Base-by-base conservation (phyloP, 2,113 vertebrate genomes). In the Sapayoa aenigma region DNA sequence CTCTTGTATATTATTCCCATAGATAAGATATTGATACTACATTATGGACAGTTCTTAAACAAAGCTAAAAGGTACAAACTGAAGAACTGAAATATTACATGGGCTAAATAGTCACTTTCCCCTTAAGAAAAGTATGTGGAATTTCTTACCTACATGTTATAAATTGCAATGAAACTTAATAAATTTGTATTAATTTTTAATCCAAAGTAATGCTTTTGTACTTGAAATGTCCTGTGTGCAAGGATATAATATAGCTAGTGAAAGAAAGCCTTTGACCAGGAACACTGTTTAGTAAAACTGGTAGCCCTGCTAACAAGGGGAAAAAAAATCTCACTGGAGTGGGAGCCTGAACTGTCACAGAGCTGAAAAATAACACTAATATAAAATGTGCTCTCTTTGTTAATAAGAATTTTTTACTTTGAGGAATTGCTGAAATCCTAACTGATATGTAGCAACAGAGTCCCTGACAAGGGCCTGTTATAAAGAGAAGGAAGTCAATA, bases 401-500 rank as follows among this genome's bases (percentile, higher is more conserved):
- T 95, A 96, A 86, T 92, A 89, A 78, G 76, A 96, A 82, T 95
- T 52, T 94, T 96, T 96, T 91, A 90, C 69, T 91, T 95, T 79
- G 75, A 94, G 93, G 47, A 97, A 65, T 66, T 53, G 50, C 76
- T 80, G 79, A 97, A 97, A 96, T 96, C 79, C 87, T 93, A 95
- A 93, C 82, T 20, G 31, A 86, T 93, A 90, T 90, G 88, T 97
- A 97, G 82, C 90, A 96, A 95, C 78, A 96, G 86, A 97, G 90
- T 97, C 87, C 79, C 83, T 97, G 94, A 98, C 96, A 98, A 96
- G 95, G 91, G 87, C 93, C 95, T 97, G 59, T 95, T 97, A 95
- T 77, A 96, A 98, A 94, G 76, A 97, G 79, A 94, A 37, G 84
- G 78, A 97, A 98, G 98, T 98, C 98, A 98, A 98, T 98, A 98